Evolutionary conservation across 1,140 invertebrate species (phyloP).

Genomic region (Chymomyza costata): DNA sequence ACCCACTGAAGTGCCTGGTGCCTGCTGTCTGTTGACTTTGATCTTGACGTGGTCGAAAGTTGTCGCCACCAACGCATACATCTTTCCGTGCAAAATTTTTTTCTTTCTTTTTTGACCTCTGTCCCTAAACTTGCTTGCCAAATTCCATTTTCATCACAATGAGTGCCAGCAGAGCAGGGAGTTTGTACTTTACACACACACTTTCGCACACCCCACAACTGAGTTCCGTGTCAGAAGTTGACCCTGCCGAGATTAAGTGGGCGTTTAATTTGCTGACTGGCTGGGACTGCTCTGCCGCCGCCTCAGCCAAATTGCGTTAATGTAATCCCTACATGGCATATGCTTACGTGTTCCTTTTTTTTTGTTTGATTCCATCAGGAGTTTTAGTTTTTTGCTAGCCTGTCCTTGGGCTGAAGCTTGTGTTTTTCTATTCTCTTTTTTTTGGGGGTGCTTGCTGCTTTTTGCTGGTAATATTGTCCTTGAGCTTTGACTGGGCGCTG

Average conservation of each 20-base stretch:
- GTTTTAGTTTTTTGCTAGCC: constrained; percentile 34
- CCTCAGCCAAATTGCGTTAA: constrained; percentile 55
- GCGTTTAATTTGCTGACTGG: constrained; percentile 68
- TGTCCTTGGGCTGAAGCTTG: no score
- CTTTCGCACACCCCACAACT: constrained; percentile 28
- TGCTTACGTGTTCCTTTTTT: constrained; percentile 4
- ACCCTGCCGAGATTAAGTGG: constrained; percentile 67
- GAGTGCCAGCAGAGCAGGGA: neutral
- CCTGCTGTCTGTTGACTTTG: constrained; percentile 42
- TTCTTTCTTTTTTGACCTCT: constrained; percentile 27
- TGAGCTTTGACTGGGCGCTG: constrained; percentile 31
- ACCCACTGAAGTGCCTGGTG: no score
- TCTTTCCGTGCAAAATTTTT: neutral
- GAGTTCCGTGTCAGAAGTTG: constrained; percentile 70
- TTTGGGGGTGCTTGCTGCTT: constrained; percentile 2
- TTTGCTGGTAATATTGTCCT: constrained; percentile 50
- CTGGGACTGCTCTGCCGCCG: constrained; percentile 17
- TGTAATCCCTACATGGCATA: constrained; percentile 56
- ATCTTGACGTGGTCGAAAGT: constrained; percentile 56
- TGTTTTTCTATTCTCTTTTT: constrained; percentile 25
- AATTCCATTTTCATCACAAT: constrained; percentile 15
- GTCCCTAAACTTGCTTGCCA: constrained; percentile 57
- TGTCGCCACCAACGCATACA: neutral
- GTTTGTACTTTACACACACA: no score
- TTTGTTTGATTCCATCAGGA: constrained; percentile 2